Conservation (phyloP, 1,140 invertebrate genomes). For the Micrasema longulum region DNA sequence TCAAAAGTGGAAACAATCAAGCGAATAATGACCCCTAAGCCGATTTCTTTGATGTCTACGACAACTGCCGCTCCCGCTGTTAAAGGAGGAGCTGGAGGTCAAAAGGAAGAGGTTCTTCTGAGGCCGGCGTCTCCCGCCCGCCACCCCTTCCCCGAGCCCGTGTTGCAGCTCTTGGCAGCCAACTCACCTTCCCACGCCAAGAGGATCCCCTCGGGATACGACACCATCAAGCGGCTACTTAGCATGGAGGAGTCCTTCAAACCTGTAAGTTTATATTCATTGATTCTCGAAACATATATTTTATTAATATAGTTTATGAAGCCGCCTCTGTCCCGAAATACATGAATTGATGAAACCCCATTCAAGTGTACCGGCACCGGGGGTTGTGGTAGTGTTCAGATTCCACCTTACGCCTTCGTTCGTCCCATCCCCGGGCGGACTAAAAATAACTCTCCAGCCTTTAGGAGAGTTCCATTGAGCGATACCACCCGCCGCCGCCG, state of each 20-base stretch:
- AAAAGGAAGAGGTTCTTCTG: constrained; percentile 73
- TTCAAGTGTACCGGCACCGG: constrained; percentile 12
- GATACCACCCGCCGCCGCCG: not conserved
- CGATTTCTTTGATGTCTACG: constrained; percentile 33
- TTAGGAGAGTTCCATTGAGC: constrained; percentile 48
- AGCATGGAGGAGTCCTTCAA: constrained; percentile 66
- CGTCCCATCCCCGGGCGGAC: constrained; percentile 43
- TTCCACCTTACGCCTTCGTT: constrained; percentile 28
- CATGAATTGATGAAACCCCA: constrained; percentile 6
- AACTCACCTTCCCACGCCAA: constrained; percentile 60
- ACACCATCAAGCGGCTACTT: constrained; percentile 69
- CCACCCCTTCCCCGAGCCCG: constrained; percentile 64
- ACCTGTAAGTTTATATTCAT: constrained; percentile 60
- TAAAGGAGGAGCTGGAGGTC: constrained; percentile 65
- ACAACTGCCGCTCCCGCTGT: constrained; percentile 48
- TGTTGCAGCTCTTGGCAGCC: constrained; percentile 61
- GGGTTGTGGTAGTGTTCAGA: constrained; percentile 6
- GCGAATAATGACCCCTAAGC: constrained; percentile 22
- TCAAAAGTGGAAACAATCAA: constrained; percentile 37
- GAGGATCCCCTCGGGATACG: constrained; percentile 63
- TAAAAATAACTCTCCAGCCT: constrained; percentile 48
- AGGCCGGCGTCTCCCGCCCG: constrained; percentile 68
- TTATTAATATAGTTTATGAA: not conserved
- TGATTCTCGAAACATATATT: not conserved
- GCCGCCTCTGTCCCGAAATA: not conserved